Evolutionary conservation across 2,888 invertebrate genomes (phyloP).

Genomic region (Hirudinaria manillensis): DNA sequence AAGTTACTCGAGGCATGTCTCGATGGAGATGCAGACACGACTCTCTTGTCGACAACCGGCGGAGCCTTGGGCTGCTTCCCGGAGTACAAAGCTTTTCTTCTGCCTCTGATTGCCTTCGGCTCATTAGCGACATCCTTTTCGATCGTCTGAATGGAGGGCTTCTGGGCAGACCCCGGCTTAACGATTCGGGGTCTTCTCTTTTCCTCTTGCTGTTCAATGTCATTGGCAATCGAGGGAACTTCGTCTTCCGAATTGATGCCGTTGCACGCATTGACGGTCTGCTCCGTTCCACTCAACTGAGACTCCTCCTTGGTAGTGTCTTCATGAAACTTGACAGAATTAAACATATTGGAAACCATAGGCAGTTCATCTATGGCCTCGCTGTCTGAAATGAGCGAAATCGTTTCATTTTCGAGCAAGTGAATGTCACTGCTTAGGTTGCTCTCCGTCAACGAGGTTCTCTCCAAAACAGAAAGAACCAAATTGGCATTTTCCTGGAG

Average conservation of each 20-base stretch:
- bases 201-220: neutral
- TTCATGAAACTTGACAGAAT: neutral
- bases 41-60: neutral
- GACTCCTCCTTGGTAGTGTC: neutral
- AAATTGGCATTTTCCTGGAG: conserved; percentile 37
- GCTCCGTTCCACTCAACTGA: neutral
- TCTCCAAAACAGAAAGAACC: conserved; percentile 36
- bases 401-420: conserved; percentile 35
- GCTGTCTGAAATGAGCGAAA: conserved; percentile 35
- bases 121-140: conserved; percentile 9
- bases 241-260: neutral
- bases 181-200: conserved; percentile 28
- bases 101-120: conserved; percentile 30
- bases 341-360: neutral
- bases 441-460: conserved; percentile 29
- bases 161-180: conserved; percentile 23
- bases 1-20: neutral
- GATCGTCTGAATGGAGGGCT: neutral
- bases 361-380: conserved; percentile 30
- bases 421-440: conserved; percentile 29
- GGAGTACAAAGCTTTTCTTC: conserved; percentile 31
- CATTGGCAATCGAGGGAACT: neutral
- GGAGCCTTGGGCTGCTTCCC: conserved; percentile 3
- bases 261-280: neutral
- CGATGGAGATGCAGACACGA: conserved; percentile 1